Conservation (phyloP, 2,797 vertebrate species). For the Buceros bicornis region DNA sequence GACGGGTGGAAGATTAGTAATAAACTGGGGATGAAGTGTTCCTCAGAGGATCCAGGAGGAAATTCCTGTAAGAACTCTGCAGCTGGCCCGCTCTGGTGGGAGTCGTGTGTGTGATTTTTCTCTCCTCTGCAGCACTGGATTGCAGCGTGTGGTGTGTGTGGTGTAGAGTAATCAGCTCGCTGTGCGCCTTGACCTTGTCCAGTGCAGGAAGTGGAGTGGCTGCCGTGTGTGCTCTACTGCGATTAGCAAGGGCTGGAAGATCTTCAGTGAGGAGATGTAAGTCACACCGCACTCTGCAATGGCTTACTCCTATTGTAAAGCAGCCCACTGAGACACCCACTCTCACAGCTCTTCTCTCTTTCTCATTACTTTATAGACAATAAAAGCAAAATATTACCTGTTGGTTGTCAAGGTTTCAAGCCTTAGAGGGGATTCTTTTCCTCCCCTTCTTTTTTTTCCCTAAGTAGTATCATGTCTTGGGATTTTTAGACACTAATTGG, state of each 20-base stretch:
- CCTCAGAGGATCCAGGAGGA: background rate
- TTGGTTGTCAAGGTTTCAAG: constrained; percentile 62
- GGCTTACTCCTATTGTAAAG: background rate
- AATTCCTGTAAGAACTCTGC: background rate
- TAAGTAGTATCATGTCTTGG: background rate
- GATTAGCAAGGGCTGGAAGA: background rate
- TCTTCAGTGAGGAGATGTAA: background rate
- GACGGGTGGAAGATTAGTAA: background rate
- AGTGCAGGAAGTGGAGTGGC: background rate
- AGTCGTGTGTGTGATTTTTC: background rate
- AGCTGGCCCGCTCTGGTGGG: background rate
- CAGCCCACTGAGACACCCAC: background rate
- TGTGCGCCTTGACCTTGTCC: background rate
- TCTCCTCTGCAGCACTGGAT: background rate
- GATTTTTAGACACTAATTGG: constrained; percentile 62
- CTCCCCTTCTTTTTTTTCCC: background rate
- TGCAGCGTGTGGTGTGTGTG: background rate
- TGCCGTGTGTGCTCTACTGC: background rate
- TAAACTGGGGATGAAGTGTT: background rate
- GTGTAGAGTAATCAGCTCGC: background rate
- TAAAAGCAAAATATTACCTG: constrained; percentile 60
- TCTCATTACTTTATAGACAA: constrained; percentile 47
- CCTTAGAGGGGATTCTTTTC: background rate
- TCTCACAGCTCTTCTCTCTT: constrained; percentile 7
- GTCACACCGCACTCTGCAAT: background rate